phyloP scores from a whole-genome alignment of 2,888 invertebrate genomes.

The Cynaeus angustus region DNA sequence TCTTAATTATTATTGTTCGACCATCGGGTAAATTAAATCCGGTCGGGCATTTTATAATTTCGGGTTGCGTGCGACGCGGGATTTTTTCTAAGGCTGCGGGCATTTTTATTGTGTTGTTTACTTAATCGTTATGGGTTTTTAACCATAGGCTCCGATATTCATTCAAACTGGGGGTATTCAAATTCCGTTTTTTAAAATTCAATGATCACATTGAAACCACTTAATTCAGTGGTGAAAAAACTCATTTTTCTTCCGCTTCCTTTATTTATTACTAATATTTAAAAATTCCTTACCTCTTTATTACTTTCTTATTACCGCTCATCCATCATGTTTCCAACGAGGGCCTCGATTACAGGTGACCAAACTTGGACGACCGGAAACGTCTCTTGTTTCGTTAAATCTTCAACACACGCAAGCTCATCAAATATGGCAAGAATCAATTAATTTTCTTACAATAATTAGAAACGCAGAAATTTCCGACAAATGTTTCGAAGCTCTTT shows the following conservation, averaged over 20 bases:
- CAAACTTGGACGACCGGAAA: slow-evolving; percentile 34
- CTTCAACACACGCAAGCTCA: neutral
- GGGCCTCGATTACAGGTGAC: slow-evolving; percentile 27
- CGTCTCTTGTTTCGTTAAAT: slow-evolving; percentile 26
- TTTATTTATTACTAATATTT: no score
- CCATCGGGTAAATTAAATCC: slow-evolving; percentile 39
- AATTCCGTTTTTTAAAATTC: no score
- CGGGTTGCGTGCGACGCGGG: slow-evolving; percentile 29
- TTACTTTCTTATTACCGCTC: no score
- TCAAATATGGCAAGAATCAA: neutral
- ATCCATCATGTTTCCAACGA: slow-evolving; percentile 32
- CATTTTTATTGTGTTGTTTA: slow-evolving; percentile 46
- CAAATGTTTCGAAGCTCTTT: neutral
- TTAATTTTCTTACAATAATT: neutral
- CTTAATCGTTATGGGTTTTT: slow-evolving; percentile 50
- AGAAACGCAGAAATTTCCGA: no score
- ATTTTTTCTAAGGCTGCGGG: slow-evolving; percentile 15
- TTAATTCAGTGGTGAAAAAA: no score
- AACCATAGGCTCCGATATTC: slow-evolving; percentile 55
- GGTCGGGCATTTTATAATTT: slow-evolving; percentile 37
- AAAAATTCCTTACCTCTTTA: no score
- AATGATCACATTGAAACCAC: no score
- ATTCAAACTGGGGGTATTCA: slow-evolving; percentile 56
- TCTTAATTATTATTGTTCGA: slow-evolving; percentile 38
- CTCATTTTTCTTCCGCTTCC: no score